A percentile compares a stretch with the other conserved stretches of the same genome.
Evolutionary conservation across 2,888 invertebrate genomes (phyloP).

Genomic region (Deladenus siricidicola): DNA sequence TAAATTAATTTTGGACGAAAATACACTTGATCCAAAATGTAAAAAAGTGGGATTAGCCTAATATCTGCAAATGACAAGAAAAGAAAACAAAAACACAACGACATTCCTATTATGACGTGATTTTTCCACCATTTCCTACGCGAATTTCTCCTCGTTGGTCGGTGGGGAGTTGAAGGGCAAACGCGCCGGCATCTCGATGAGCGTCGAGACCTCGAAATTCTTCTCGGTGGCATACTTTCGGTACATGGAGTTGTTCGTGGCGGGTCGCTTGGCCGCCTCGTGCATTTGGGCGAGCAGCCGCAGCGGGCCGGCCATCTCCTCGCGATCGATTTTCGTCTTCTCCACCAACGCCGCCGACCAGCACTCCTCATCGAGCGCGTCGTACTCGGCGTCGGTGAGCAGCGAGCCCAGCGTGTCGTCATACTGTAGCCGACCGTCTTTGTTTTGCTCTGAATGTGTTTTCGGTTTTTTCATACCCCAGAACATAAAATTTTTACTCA

Average conservation of each 20-base stretch:
- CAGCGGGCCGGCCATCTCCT: constrained; percentile 7
- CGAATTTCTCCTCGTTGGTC: no score
- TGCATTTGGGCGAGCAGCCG: not conserved
- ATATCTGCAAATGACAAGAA: no score
- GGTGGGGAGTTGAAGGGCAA: not conserved
- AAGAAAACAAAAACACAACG: no score
- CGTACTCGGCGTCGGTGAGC: not conserved
- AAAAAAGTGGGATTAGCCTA: no score
- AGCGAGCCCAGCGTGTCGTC: not conserved
- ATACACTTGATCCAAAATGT: not conserved
- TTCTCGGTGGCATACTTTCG: not conserved
- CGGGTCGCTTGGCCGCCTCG: not conserved
- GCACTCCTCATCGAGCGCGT: not conserved
- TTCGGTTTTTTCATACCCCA: no score
- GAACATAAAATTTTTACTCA: no score
- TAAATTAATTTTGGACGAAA: no score
- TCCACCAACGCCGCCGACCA: constrained; percentile 3
- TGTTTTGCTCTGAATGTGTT: not conserved
- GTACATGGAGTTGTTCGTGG: not conserved
- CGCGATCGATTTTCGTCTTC: constrained; percentile 2
- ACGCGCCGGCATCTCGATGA: not conserved
- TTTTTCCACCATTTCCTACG: no score
- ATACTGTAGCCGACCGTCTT: no score
- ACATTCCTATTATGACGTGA: no score
- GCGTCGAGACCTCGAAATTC: not conserved